These are phyloP conservation scores for Eidolon dupreanum DNA, from an alignment of 2,797 vertebrate species.

Conservation along the genomic window DNA sequence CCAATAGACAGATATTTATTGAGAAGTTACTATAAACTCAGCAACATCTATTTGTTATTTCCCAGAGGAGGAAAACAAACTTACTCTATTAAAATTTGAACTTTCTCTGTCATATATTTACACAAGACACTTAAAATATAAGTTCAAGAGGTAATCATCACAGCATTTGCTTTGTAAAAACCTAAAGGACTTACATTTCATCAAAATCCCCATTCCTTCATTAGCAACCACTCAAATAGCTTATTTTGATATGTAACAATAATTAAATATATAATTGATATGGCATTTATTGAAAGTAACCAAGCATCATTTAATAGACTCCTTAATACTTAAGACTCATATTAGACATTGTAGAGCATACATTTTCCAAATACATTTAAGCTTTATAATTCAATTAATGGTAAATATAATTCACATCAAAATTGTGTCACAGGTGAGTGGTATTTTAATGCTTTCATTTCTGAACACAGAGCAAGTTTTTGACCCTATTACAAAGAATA, in stretches of 20 bases:
- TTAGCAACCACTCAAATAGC: slow-evolving; percentile 64
- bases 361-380: slow-evolving; percentile 63
- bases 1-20: slow-evolving; percentile 45
- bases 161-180: slow-evolving; percentile 20
- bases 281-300: slow-evolving; percentile 68
- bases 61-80: background rate
- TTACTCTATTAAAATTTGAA: slow-evolving; percentile 30
- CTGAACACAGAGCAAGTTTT: slow-evolving; percentile 63
- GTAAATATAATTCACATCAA: slow-evolving; percentile 71
- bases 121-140: background rate
- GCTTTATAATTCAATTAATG: slow-evolving; percentile 77
- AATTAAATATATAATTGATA: slow-evolving; percentile 79
- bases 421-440: slow-evolving; percentile 72
- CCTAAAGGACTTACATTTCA: slow-evolving; percentile 72
- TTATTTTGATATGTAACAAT: slow-evolving; percentile 69
- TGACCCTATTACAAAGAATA: slow-evolving; percentile 70
- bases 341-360: slow-evolving; percentile 57
- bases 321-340: slow-evolving; percentile 57
- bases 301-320: slow-evolving; percentile 77
- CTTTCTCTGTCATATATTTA: background rate
- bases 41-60: slow-evolving; percentile 36
- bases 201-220: slow-evolving; percentile 44
- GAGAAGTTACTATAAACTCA: slow-evolving; percentile 23
- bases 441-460: slow-evolving; percentile 71
- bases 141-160: background rate